These are phyloP conservation scores for Otolemur garnettii DNA, from an alignment of 2,113 vertebrate species.

Conservation along the genomic window DNA sequence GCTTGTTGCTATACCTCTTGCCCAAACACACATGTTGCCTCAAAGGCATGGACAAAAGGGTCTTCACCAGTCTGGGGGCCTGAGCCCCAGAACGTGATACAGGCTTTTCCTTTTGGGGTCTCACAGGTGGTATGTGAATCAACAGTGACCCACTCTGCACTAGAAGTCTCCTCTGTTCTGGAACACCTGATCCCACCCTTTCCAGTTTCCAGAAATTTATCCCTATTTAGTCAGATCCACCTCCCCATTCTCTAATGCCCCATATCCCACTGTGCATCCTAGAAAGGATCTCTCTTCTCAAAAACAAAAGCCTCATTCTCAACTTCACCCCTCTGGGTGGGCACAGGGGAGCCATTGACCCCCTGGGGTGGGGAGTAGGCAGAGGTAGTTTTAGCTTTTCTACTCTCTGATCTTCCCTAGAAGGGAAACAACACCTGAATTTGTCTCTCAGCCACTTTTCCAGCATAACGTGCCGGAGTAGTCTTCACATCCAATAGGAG, in stretches of 20 bases:
- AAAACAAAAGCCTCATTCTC: neutral
- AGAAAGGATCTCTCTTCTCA: neutral
- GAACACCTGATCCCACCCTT: neutral
- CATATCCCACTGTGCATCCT: neutral
- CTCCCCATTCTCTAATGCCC: neutral
- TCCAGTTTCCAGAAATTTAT: constrained; percentile 19
- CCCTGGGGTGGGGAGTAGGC: rapidly evolving
- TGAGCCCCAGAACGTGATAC: rapidly evolving
- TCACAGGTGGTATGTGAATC: neutral
- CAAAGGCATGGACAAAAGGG: neutral
- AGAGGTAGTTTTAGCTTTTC: neutral
- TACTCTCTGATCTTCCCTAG: neutral
- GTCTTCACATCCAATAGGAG: neutral
- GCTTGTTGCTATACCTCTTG: too few species aligned
- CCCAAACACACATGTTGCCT: neutral
- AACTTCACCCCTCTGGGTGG: neutral
- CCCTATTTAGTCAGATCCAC: neutral
- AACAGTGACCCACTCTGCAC: neutral
- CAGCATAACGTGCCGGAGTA: too few species aligned
- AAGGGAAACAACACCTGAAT: neutral
- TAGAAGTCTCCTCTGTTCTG: neutral
- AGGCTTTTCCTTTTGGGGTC: neutral
- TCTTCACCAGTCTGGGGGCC: neutral
- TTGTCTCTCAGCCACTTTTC: neutral
- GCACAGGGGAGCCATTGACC: neutral